These are phyloP conservation scores for Lepus europaeus DNA, from an alignment of 2,113 vertebrate genomes.

Conservation along the genomic window DNA sequence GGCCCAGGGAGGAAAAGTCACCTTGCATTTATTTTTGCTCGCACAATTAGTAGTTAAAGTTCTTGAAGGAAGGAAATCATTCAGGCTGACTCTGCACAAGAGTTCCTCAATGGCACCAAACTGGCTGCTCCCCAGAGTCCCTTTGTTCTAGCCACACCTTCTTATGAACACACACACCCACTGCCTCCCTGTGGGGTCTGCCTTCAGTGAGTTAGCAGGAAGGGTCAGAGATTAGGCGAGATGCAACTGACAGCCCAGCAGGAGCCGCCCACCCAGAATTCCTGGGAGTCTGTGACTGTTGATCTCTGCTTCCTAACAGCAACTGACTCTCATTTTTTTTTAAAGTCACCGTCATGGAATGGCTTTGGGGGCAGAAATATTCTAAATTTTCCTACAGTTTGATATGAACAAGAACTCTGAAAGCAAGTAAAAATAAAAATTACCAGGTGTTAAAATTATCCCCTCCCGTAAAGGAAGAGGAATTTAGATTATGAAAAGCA, in stretches of 20 bases:
- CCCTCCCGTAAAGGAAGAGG: neutral
- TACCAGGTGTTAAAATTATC: neutral
- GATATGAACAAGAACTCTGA: constrained; percentile 13
- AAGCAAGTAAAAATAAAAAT: neutral
- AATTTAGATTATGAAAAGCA: neutral
- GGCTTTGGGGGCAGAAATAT: neutral
- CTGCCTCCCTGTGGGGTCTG: neutral
- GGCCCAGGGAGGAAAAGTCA: neutral
- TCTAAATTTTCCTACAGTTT: neutral
- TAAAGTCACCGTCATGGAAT: neutral
- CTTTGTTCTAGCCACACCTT: constrained; percentile 45
- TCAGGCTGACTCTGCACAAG: neutral
- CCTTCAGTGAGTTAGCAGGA: neutral
- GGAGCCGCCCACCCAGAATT: neutral
- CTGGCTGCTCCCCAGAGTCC: neutral
- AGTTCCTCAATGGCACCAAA: neutral
- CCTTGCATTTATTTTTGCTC: constrained; percentile 34
- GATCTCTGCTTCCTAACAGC: neutral
- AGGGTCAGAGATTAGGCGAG: neutral
- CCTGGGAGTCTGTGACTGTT: neutral
- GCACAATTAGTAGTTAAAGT: neutral
- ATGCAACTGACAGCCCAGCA: neutral
- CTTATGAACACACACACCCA: neutral
- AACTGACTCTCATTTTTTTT: neutral
- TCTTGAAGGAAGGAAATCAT: constrained; percentile 28